Evolutionary conservation across 1,140 invertebrate species (phyloP).

Genomic region (Bicyclus anynana): DNA sequence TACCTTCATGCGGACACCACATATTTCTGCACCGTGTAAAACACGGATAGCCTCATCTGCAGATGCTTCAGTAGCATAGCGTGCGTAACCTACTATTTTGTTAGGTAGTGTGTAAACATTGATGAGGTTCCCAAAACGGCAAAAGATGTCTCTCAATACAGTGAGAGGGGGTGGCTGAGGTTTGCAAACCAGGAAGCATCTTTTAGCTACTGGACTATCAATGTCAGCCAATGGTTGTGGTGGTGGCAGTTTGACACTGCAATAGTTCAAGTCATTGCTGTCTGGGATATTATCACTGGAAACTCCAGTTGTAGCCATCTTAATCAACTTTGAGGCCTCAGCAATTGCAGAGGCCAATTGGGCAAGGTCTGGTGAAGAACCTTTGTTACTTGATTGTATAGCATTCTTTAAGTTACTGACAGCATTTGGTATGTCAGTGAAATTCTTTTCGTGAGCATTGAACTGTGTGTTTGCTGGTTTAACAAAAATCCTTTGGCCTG

Average conservation of each 20-base stretch:
- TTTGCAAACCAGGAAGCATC: conserved; percentile 84
- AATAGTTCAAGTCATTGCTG: conserved; percentile 51
- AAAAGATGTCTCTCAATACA: conserved; percentile 92
- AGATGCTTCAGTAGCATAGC: conserved; percentile 87
- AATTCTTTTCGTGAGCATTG: conserved; percentile 37
- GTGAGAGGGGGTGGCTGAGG: conserved; percentile 88
- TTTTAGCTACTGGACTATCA: conserved; percentile 48
- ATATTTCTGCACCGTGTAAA: conserved; percentile 59
- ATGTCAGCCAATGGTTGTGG: conserved; percentile 84
- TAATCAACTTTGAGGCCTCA: conserved; percentile 58
- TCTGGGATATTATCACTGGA: conserved; percentile 36
- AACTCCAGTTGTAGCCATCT: conserved; percentile 47
- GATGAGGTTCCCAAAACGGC: conserved; percentile 93
- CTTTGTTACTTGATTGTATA: conserved; percentile 35
- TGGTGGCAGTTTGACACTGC: conserved; percentile 83
- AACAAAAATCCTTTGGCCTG: conserved; percentile 48
- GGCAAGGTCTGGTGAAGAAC: conserved; percentile 46
- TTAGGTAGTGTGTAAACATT: conserved; percentile 93
- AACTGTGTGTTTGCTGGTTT: conserved; percentile 38
- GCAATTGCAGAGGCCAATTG: conserved; percentile 54
- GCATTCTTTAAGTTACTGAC: conserved; percentile 45
- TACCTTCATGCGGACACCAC: conserved; percentile 57
- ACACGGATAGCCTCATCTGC: conserved; percentile 80
- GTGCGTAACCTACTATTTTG: conserved; percentile 94
- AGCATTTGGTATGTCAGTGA: conserved; percentile 36